phyloP scores from a whole-genome alignment of 2,113 vertebrate genomes.

The Centropus bengalensis region DNA sequence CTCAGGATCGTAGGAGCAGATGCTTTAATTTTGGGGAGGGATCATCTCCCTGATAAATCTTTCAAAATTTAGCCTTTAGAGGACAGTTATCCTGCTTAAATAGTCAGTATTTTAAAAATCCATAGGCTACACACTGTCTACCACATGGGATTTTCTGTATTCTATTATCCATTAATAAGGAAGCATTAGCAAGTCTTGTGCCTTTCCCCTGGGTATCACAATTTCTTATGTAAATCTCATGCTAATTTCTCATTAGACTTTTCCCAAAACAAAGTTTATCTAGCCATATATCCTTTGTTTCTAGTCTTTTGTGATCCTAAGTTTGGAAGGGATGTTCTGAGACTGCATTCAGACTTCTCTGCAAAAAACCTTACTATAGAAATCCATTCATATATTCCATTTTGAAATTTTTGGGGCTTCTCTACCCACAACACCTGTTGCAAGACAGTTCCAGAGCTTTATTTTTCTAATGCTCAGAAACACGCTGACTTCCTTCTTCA shows the following conservation, averaged over 20 bases:
- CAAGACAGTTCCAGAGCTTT: background rate
- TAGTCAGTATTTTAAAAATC: background rate
- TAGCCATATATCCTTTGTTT: background rate
- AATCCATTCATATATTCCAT: background rate
- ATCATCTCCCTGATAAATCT: background rate
- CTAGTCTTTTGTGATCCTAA: background rate
- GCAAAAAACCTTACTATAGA: background rate
- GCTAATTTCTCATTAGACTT: background rate
- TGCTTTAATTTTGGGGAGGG: background rate
- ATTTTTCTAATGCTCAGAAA: background rate
- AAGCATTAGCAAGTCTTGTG: background rate
- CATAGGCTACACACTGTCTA: background rate
- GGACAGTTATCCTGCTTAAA: background rate
- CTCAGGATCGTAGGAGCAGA: background rate
- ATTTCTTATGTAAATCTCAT: background rate
- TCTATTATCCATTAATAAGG: background rate
- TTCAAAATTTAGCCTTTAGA: background rate
- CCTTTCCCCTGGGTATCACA: background rate
- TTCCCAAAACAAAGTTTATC: background rate
- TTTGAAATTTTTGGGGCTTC: background rate
- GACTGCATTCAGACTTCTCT: background rate
- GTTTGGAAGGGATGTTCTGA: background rate
- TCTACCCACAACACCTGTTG: background rate
- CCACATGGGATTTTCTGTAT: background rate
- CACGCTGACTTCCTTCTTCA: background rate